Evolutionary conservation across 2,797 vertebrate genomes (phyloP), one percentile per base, ranked within the genome.

Genomic region (Spondyliosoma cantharus): DNA sequence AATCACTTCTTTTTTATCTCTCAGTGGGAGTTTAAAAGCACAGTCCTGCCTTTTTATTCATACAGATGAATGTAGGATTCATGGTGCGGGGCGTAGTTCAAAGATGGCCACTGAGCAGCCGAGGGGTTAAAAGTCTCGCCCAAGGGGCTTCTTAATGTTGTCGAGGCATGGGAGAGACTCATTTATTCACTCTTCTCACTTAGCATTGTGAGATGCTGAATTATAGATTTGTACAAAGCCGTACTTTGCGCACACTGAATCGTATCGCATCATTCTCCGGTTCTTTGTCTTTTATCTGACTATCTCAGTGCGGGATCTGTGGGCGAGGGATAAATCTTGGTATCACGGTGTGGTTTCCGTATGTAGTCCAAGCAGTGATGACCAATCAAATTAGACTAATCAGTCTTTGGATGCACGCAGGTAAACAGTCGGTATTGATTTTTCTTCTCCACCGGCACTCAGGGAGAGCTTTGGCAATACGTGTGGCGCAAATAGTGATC

Each of bases 71-170:
- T 52, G 56, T 20, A 48, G 24, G 48, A 66, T 58, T 71, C 45
- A 20, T 62, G 25, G 50, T 50, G 49, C 15, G 68, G 42, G 49
- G 37, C 48, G 27, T 27, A 15, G 57, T 78, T 83, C 43, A 80
- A 71, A 74, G 57, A 64, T 3, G 0, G 62, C 49, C 74, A 65
- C 69, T 79, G 68, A 76, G 70, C 50, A 67, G 63, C 67, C 71
- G 64, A 62, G 74, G 74, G 74, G 78, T 77, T 77, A 76, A 89
- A 83, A 76, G 64, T 67, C 50, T 80, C 53, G 71, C 56, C 29
- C 32, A 32, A 20, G 19, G 66, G 59, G 54, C 22, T 78, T 68
- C 13, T 45, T 42, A 45, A 53, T 71, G 61, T 42, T 78, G 56
- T 80, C 1, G 5, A 71, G 65, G n/a, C 71, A 57, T 7, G 20